phyloP scores from a whole-genome alignment of 2,888 invertebrate species.

The Prosopocoilus inquinatus region DNA sequence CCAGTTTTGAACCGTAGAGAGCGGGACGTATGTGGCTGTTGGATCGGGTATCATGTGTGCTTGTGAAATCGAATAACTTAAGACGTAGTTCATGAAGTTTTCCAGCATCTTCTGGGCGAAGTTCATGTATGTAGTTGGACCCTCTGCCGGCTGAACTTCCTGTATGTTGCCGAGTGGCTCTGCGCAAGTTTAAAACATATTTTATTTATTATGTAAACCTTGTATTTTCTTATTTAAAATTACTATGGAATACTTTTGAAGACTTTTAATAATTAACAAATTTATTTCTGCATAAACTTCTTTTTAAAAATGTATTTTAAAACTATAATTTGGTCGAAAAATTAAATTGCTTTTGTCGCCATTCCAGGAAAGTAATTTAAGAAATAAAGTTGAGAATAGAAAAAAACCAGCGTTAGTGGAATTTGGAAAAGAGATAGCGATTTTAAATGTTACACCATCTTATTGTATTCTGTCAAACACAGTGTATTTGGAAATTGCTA shows the following conservation, averaged over 20 bases:
- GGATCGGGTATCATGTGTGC: conserved; percentile 77
- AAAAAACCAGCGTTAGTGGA: too few relatives aligned
- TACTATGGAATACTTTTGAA: too few relatives aligned
- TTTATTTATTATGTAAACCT: conserved; percentile 5
- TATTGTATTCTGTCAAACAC: too few relatives aligned
- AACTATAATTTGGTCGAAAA: too few relatives aligned
- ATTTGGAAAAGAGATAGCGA: too few relatives aligned
- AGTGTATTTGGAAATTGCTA: too few relatives aligned
- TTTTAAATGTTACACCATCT: too few relatives aligned
- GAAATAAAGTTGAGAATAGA: too few relatives aligned
- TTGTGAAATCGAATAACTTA: conserved; percentile 83
- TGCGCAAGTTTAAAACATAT: conserved; percentile 20
- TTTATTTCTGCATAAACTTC: conserved; percentile 5
- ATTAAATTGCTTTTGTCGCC: too few relatives aligned
- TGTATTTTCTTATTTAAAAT: background rate
- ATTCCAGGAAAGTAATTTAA: too few relatives aligned
- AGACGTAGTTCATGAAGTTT: conserved; percentile 87
- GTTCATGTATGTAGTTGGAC: conserved; percentile 57
- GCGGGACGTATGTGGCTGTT: conserved; percentile 80
- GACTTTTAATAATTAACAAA: background rate
- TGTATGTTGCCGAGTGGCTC: conserved; percentile 53
- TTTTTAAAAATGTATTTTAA: background rate
- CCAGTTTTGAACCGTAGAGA: conserved; percentile 88
- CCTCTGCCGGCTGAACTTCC: conserved; percentile 43
- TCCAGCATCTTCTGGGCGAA: conserved; percentile 91